A percentile compares a stretch with the other conserved stretches of the same genome.
Conservation (phyloP, 2,113 vertebrate species). For the Natator depressus region DNA sequence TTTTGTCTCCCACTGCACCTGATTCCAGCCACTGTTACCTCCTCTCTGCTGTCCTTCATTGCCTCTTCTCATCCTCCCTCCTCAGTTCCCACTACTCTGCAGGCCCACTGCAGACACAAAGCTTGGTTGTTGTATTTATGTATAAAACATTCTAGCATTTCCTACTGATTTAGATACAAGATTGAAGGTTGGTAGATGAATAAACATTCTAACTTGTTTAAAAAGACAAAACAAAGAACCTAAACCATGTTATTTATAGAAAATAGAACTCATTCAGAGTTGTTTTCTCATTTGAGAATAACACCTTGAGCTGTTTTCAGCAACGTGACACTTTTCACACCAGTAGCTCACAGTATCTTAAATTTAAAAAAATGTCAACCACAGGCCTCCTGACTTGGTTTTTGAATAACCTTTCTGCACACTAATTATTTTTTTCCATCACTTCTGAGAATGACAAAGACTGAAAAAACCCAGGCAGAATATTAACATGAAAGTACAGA, state of each 20-base stretch:
- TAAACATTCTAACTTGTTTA: neutral
- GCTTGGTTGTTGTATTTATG: neutral
- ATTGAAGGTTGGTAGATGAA: neutral
- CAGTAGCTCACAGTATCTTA: conserved; percentile 4
- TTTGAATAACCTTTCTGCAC: neutral
- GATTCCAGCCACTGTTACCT: neutral
- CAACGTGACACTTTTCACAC: neutral
- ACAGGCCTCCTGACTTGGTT: neutral
- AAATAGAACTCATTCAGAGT: neutral
- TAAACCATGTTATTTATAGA: neutral
- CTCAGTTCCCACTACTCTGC: neutral
- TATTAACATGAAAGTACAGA: conserved; percentile 5
- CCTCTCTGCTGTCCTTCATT: neutral
- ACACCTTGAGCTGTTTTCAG: neutral
- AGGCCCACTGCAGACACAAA: neutral
- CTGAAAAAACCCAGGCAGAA: neutral
- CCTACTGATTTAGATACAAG: neutral
- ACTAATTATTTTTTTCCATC: neutral
- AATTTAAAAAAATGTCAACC: neutral
- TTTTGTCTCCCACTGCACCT: neutral
- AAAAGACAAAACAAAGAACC: neutral
- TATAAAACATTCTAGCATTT: neutral
- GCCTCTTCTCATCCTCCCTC: neutral
- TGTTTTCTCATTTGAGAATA: conserved; percentile 6
- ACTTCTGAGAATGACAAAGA: neutral